Conservation (phyloP, 92 coral and sea anemone species). For the Metridium senile region DNA sequence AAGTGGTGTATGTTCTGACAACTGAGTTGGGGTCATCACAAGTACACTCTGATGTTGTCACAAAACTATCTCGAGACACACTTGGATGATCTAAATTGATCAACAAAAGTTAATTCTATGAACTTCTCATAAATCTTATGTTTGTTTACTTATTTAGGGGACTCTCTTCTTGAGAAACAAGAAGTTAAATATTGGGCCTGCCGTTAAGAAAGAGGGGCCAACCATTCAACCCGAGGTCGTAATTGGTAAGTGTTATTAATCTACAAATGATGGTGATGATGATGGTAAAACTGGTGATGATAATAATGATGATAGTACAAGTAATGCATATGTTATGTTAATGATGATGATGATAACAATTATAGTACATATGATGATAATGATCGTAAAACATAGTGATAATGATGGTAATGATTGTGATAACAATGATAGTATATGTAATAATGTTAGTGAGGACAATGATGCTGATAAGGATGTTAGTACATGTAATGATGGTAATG, state of each 20-base stretch:
- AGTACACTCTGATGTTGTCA: too few species aligned
- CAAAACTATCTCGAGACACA: too few species aligned
- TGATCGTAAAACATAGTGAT: not conserved
- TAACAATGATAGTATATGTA: too few species aligned
- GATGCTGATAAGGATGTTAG: not conserved
- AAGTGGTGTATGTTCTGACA: not conserved
- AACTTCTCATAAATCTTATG: not conserved
- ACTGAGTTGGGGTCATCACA: not conserved
- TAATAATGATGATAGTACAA: not conserved
- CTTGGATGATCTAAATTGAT: too few species aligned
- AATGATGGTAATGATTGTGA: too few species aligned
- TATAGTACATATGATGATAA: not conserved
- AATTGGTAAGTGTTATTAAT: constrained; percentile 29
- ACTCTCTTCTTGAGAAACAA: constrained; percentile 60
- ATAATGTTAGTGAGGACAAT: not conserved
- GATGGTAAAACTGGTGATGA: not conserved
- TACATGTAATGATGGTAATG: not conserved
- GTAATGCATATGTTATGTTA: not conserved
- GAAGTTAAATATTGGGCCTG: constrained; percentile 76
- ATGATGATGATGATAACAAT: not conserved
- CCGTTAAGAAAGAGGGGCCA: constrained; percentile 72
- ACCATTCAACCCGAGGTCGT: constrained; percentile 42
- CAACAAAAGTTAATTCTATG: too few species aligned
- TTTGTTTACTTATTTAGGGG: not conserved
- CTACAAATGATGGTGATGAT: not conserved